A percentile compares a stretch with the other conserved stretches of the same genome.
These are phyloP conservation scores for Drosophila busckii DNA, from an alignment of 1,140 invertebrate genomes.

Conservation along the genomic window DNA sequence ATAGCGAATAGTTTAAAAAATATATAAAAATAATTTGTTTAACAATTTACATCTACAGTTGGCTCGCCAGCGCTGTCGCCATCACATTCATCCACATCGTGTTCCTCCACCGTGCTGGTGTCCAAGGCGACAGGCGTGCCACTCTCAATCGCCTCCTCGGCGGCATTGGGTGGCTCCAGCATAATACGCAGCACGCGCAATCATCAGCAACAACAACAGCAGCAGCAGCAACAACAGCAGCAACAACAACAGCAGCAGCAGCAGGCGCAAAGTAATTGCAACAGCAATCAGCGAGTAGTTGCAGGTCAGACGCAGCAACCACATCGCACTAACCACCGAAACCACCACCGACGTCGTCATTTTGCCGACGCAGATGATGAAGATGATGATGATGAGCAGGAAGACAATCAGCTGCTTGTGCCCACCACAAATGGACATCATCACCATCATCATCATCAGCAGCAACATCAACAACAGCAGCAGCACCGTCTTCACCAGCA, in stretches of 20 bases:
- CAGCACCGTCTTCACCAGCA: conserved; percentile 16
- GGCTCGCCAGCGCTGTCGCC: conserved; percentile 69
- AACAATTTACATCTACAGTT: conserved; percentile 23
- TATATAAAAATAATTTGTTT: background rate
- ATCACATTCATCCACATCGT: conserved; percentile 71
- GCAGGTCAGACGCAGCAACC: conserved; percentile 24
- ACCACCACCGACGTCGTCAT: conserved; percentile 77
- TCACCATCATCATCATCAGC: conserved; percentile 23
- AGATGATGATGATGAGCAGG: conserved; percentile 64
- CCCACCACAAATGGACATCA: conserved; percentile 31
- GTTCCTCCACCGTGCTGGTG: conserved; percentile 73
- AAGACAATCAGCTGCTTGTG: conserved; percentile 33
- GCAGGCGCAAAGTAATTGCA: conserved; percentile 9
- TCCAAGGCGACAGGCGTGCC: conserved; percentile 68
- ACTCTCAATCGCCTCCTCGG: conserved; percentile 65
- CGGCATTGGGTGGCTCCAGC: conserved; percentile 61
- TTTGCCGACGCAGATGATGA: conserved; percentile 68
- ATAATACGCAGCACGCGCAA: conserved; percentile 74
- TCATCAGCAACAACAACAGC: conserved; percentile 44
- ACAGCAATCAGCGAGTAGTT: conserved; percentile 30
- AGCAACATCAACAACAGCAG: conserved; percentile 17
- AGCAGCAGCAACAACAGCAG: conserved; percentile 25
- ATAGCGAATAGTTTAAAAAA: background rate
- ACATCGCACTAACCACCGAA: conserved; percentile 76
- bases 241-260: conserved; percentile 36